Conservation (phyloP, 2,888 invertebrate genomes). For the Parapristionchus giblindavisi region DNA sequence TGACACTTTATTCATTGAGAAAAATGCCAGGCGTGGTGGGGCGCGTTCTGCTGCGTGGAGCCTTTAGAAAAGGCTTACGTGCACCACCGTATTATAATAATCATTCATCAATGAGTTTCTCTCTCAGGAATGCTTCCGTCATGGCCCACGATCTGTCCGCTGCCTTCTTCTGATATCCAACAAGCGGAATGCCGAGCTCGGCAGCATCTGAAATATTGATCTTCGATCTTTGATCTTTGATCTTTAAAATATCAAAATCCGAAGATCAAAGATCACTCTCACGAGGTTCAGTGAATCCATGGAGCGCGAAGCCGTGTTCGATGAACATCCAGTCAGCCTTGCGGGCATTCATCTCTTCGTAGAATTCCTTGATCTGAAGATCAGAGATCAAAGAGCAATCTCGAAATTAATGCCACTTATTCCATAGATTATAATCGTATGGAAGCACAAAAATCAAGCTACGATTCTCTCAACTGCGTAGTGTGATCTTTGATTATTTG, state of each 20-base stretch:
- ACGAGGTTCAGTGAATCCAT: slow-evolving; percentile 59
- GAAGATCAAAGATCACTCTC: background rate
- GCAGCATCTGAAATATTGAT: slow-evolving; percentile 17
- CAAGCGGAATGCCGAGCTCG: slow-evolving; percentile 21
- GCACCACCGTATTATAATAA: too few relatives aligned
- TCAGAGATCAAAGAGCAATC: background rate
- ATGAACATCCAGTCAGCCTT: slow-evolving; percentile 60
- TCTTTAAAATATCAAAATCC: background rate
- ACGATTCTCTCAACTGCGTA: background rate
- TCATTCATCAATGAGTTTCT: slow-evolving; percentile 5
- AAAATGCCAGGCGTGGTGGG: too few relatives aligned
- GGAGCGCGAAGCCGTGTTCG: slow-evolving; percentile 57
- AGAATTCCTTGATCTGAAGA: slow-evolving; percentile 47
- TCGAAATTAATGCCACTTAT: too few relatives aligned
- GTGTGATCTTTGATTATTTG: slow-evolving; percentile 45
- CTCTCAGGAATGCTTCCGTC: slow-evolving; percentile 14
- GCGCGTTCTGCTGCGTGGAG: too few relatives aligned
- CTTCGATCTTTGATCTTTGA: too few relatives aligned
- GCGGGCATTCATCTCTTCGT: slow-evolving; percentile 55
- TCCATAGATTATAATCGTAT: background rate
- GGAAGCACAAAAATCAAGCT: background rate
- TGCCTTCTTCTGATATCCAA: slow-evolving; percentile 26
- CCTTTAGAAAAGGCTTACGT: too few relatives aligned
- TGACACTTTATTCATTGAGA: too few relatives aligned
- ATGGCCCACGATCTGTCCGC: slow-evolving; percentile 33